phyloP scores from a whole-genome alignment of 2,113 vertebrate species.

The Lophochroa leadbeateri region DNA sequence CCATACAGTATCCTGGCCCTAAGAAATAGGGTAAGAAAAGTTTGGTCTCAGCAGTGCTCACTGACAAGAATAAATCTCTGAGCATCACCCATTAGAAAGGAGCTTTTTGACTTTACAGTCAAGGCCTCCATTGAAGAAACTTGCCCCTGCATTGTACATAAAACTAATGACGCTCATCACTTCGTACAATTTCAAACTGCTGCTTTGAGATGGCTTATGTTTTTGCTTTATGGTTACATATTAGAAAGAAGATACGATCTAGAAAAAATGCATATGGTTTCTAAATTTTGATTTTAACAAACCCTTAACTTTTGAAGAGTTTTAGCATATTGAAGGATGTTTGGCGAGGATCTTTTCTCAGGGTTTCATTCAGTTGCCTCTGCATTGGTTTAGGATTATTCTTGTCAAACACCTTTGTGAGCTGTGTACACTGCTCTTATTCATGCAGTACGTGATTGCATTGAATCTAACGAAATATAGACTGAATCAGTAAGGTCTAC shows the following conservation, averaged over 20 bases:
- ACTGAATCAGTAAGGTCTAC: background rate
- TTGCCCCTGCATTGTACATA: background rate
- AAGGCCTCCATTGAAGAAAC: background rate
- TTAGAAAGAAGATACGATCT: background rate
- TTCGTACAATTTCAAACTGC: background rate
- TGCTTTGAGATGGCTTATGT: background rate
- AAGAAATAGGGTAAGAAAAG: background rate
- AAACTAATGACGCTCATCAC: fast-evolving
- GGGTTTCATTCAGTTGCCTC: background rate
- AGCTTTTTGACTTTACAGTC: background rate
- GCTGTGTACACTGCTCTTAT: fast-evolving
- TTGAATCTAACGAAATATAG: background rate
- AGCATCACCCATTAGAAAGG: background rate
- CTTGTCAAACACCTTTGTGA: background rate
- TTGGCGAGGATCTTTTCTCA: background rate
- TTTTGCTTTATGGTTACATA: background rate
- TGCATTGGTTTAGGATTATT: background rate
- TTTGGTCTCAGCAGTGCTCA: background rate
- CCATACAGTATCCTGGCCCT: conserved; percentile 90
- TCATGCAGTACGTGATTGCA: background rate
- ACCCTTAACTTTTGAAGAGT: background rate
- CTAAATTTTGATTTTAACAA: background rate
- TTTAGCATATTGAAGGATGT: background rate
- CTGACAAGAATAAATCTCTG: background rate
- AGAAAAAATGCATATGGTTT: background rate